Evolutionary conservation across 2,888 invertebrate species (phyloP).

Genomic region (Macrophya alboannulata): DNA sequence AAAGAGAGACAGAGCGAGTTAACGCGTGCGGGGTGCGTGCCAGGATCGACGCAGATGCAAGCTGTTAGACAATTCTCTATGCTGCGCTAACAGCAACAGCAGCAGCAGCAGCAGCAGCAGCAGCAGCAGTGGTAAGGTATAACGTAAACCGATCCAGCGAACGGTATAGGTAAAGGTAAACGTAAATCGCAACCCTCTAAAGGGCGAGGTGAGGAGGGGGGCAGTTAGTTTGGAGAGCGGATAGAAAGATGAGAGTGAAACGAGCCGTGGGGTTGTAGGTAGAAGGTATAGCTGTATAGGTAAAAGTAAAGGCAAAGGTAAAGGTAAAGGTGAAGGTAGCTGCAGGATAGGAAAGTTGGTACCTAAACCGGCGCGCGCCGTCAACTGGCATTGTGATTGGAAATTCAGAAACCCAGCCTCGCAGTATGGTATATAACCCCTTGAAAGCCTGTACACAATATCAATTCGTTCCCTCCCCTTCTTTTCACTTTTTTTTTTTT

Average conservation of each 20-base stretch:
- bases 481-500: background rate
- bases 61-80: constrained; percentile 31
- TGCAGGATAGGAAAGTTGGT: background rate
- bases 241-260: constrained; percentile 32
- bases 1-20: constrained; percentile 10
- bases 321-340: background rate
- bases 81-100: background rate
- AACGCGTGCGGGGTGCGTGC: constrained; percentile 55
- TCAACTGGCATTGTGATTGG: constrained; percentile 77
- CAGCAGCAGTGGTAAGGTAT: background rate
- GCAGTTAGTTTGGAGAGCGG: constrained; percentile 22
- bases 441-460: constrained; percentile 41
- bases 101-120: background rate
- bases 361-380: constrained; percentile 16
- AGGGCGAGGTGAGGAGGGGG: background rate
- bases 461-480: constrained; percentile 45
- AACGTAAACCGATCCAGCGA: background rate
- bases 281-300: background rate
- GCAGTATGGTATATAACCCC: constrained; percentile 21
- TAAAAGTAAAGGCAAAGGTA: background rate
- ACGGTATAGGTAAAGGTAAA: constrained; percentile 24
- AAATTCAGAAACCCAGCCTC: constrained; percentile 74
- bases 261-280: constrained; percentile 8
- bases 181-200: constrained; percentile 2
- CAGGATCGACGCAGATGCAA: constrained; percentile 39